A percentile compares a stretch with the other conserved stretches of the same genome.
phyloP scores from a whole-genome alignment of 23 tunicate genomes.

The Styela clava region DNA sequence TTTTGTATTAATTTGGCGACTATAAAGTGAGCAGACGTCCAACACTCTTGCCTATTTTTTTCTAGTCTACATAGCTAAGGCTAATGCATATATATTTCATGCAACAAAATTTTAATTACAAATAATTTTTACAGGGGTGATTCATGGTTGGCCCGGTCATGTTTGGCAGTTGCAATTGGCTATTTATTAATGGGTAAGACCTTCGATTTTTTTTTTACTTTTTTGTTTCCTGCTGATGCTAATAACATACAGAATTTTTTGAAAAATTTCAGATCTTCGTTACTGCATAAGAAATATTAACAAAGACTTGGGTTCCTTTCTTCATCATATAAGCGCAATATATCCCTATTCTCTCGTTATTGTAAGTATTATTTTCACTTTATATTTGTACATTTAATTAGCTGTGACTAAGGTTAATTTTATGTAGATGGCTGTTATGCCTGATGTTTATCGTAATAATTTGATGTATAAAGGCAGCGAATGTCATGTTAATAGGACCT shows the following conservation, averaged over 20 bases:
- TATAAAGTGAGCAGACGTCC: no score
- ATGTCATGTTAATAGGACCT: no score
- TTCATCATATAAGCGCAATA: conserved; percentile 32
- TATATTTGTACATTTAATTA: background rate
- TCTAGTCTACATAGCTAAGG: no score
- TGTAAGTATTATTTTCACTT: conserved; percentile 10
- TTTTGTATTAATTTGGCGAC: no score
- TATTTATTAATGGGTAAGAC: conserved; percentile 46
- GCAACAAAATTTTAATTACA: no score
- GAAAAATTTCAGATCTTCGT: background rate
- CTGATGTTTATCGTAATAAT: no score
- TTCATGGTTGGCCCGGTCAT: conserved; percentile 36
- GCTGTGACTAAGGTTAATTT: background rate
- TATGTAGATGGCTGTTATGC: no score
- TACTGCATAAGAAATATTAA: background rate
- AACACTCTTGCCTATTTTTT: no score
- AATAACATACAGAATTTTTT: background rate
- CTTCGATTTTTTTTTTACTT: background rate
- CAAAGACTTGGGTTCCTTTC: conserved; percentile 11
- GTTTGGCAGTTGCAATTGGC: conserved; percentile 54
- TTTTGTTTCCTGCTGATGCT: background rate
- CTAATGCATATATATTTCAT: no score
- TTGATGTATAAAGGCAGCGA: no score
- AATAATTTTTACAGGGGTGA: conserved; percentile 36
- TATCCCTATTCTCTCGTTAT: conserved; percentile 29